Evolutionary conservation across 2,888 invertebrate species (phyloP).

Genomic region (Emmelina monodactyla): DNA sequence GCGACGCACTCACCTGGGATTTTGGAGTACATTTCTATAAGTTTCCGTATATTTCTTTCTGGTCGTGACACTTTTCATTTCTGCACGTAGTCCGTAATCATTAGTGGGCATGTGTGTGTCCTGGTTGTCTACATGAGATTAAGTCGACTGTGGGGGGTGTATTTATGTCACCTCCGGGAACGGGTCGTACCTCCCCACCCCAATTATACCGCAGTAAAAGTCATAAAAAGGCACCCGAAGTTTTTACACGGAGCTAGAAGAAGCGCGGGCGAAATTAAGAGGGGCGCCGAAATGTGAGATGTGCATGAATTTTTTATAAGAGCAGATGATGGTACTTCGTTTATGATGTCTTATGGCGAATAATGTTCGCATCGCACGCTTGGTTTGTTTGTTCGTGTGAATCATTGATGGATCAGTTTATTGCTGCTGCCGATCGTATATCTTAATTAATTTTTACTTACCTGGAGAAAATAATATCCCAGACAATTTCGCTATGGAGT

Average conservation of each 20-base stretch:
- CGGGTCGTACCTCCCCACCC: constrained; percentile 58
- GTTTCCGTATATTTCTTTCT: too few relatives aligned
- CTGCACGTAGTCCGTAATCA: too few relatives aligned
- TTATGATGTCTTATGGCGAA: constrained; percentile 64
- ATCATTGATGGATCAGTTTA: constrained; percentile 59
- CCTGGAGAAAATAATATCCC: too few relatives aligned
- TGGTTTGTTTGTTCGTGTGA: constrained; percentile 49
- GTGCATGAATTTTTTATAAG: constrained; percentile 67
- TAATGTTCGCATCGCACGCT: constrained; percentile 57
- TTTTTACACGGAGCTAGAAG: constrained; percentile 65
- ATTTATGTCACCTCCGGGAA: constrained; percentile 67
- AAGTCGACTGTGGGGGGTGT: constrained; percentile 52
- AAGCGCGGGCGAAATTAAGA: constrained; percentile 65
- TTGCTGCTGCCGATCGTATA: constrained; percentile 41
- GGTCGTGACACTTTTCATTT: too few relatives aligned
- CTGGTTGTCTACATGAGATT: constrained; percentile 43
- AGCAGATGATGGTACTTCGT: constrained; percentile 63
- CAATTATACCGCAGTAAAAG: constrained; percentile 68
- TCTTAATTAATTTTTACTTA: constrained; percentile 59
- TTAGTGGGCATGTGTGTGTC: too few relatives aligned
- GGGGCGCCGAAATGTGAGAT: constrained; percentile 67
- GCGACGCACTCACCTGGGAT: constrained; percentile 36
- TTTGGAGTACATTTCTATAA: too few relatives aligned
- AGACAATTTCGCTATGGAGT: too few relatives aligned
- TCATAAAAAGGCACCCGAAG: constrained; percentile 68